phyloP scores from a whole-genome alignment of 2,797 vertebrate species.

The Leontopithecus rosalia region DNA sequence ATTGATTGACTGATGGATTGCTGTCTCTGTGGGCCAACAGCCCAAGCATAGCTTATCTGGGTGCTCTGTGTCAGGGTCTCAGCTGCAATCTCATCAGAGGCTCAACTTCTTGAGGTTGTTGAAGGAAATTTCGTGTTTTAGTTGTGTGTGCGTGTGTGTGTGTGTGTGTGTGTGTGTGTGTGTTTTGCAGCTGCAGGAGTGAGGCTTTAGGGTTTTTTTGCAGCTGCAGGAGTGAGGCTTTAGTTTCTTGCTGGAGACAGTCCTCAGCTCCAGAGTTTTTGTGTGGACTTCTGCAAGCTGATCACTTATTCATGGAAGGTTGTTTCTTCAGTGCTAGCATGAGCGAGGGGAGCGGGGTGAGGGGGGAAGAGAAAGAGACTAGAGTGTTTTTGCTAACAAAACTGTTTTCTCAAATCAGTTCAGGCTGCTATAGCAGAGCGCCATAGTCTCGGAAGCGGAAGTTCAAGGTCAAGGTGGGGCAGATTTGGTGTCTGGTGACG shows the following conservation, averaged over 20 bases:
- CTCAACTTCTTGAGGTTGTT: neutral
- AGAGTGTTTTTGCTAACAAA: neutral
- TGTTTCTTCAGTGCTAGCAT: neutral
- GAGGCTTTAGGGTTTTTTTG: neutral
- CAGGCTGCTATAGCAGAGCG: neutral
- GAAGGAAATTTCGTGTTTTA: neutral
- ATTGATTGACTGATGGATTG: neutral
- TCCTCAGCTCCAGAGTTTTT: neutral
- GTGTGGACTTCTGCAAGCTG: neutral
- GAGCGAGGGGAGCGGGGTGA: neutral
- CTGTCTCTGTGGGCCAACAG: neutral
- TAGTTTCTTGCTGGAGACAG: neutral
- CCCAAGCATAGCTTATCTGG: neutral
- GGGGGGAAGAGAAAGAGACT: neutral
- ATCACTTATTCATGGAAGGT: no score
- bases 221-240: neutral
- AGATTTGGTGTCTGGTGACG: no score
- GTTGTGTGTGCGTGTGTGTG: no score
- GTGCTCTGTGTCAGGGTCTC: neutral
- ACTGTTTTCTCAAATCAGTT: neutral
- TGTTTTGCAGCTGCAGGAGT: no score
- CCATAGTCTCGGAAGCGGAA: neutral
- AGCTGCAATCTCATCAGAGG: neutral
- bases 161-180: no score
- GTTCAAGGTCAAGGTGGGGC: neutral